Evolutionary conservation across 2,113 vertebrate genomes (phyloP).

Genomic region (Lagenorhynchus albirostris): DNA sequence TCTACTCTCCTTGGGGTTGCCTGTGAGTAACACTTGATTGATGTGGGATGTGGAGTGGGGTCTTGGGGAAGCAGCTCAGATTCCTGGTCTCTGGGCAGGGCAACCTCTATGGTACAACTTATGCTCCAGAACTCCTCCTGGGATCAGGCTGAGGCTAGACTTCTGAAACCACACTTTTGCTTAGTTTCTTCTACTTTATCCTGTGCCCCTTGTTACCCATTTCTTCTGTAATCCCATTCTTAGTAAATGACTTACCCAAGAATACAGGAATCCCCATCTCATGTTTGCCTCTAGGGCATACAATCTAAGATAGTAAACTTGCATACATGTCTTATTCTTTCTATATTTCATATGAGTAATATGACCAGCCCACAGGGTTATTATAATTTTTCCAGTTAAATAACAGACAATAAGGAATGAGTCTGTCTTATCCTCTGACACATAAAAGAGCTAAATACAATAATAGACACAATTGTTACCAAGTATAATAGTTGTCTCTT

Average conservation of each 20-base stretch:
- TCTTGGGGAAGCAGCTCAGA: accelerated
- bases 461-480: not conserved
- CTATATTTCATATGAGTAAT: not conserved
- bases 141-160: not conserved
- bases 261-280: not conserved
- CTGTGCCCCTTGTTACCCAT: too few relatives aligned
- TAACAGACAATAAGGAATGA: not conserved
- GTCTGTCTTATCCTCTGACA: not conserved
- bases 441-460: not conserved
- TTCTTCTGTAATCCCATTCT: not conserved
- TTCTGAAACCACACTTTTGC: not conserved
- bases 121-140: accelerated
- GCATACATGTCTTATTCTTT: not conserved
- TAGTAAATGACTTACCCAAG: not conserved
- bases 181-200: not conserved
- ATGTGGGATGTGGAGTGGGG: accelerated
- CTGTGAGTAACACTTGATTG: not conserved
- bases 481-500: not conserved
- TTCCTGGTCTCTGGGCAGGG: not conserved
- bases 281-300: not conserved
- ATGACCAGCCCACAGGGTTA: not conserved
- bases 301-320: not conserved
- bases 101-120: not conserved
- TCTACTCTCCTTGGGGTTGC: not conserved
- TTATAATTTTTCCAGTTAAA: not conserved